phyloP scores from a whole-genome alignment of 2,113 vertebrate genomes.

The Micromys minutus region DNA sequence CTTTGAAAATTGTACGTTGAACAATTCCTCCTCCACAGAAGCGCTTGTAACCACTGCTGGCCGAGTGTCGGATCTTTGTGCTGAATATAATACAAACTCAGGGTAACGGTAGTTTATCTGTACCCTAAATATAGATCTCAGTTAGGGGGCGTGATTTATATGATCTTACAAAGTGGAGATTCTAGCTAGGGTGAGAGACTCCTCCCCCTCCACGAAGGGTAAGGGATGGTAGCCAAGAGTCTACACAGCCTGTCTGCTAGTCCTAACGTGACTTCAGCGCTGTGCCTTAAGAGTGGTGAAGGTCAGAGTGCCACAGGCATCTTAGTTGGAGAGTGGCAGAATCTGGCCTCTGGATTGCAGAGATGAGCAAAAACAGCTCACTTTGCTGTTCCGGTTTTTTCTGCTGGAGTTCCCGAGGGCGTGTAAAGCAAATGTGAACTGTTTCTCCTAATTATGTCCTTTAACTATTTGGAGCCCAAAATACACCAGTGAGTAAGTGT shows the following conservation, averaged over 20 bases:
- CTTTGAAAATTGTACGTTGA: conserved; percentile 40
- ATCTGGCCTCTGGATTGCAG: background rate
- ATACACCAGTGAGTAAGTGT: background rate
- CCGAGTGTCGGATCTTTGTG: background rate
- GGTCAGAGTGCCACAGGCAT: background rate
- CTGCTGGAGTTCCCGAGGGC: background rate
- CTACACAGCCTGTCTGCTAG: background rate
- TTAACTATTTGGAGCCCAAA: conserved; percentile 15
- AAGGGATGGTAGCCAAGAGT: background rate
- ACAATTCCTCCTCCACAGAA: background rate
- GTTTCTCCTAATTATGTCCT: conserved; percentile 8
- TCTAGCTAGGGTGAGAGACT: background rate
- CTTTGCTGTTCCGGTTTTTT: background rate
- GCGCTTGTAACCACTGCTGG: background rate
- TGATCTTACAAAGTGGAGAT: background rate
- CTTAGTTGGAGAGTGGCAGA: background rate
- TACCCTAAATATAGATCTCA: background rate
- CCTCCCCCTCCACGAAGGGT: background rate
- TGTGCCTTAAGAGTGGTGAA: background rate
- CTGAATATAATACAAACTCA: background rate
- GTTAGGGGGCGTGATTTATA: background rate
- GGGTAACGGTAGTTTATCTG: background rate
- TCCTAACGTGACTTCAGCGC: background rate
- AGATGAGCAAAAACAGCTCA: background rate
- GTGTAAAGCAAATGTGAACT: background rate